Evolutionary conservation across 2,888 invertebrate genomes (phyloP).

Genomic region (Folsomia manolachei): DNA sequence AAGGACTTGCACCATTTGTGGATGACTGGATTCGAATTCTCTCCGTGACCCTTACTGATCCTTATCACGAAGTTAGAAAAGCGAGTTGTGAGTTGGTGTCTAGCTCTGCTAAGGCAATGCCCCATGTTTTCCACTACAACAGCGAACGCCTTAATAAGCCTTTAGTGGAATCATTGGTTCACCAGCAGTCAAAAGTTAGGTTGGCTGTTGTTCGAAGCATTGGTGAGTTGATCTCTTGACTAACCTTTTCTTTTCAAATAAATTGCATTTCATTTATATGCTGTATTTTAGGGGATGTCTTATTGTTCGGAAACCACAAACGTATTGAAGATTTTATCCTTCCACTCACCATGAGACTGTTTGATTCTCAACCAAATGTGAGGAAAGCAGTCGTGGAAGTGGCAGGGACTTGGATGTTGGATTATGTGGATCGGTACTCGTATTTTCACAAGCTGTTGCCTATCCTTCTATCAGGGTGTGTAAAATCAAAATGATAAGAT

Average conservation of each 20-base stretch:
- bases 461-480: constrained; percentile 75
- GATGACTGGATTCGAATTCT: constrained; percentile 64
- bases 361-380: constrained; percentile 78
- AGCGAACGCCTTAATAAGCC: constrained; percentile 73
- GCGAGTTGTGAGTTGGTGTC: constrained; percentile 72
- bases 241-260: no score
- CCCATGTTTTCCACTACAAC: constrained; percentile 70
- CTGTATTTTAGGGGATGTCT: constrained; percentile 56
- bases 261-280: no score
- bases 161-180: constrained; percentile 68
- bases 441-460: constrained; percentile 84
- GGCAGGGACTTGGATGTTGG: constrained; percentile 73
- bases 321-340: constrained; percentile 63
- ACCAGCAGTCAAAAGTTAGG: constrained; percentile 80
- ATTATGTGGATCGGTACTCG: constrained; percentile 80
- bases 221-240: constrained; percentile 11
- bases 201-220: constrained; percentile 65
- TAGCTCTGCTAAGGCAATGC: constrained; percentile 63
- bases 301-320: constrained; percentile 52
- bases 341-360: constrained; percentile 80
- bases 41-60: constrained; percentile 69
- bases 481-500: no score
- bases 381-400: constrained; percentile 72
- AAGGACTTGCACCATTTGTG: constrained; percentile 63
- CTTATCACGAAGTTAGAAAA: constrained; percentile 76